Percentiles rank a stretch among this genome's conserved stretches.
phyloP scores from a whole-genome alignment of 1,140 invertebrate genomes.

The Drosophila bifasciata region DNA sequence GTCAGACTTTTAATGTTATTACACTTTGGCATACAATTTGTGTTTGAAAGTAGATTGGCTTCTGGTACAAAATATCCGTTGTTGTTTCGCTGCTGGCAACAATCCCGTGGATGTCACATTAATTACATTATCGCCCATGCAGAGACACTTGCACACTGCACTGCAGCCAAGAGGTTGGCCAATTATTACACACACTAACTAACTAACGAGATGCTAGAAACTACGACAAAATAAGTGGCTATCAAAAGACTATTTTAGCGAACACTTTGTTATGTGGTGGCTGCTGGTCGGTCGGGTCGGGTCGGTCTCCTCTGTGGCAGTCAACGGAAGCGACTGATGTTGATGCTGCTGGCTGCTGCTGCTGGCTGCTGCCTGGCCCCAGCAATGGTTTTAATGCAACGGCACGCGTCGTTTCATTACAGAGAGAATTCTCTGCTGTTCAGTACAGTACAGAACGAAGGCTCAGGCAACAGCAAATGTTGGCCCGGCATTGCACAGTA shows the following conservation, averaged over 20 bases:
- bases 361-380: conserved; percentile 24
- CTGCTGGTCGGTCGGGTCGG: background rate
- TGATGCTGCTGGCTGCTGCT: conserved; percentile 33
- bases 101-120: conserved; percentile 9
- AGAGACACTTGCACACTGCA: conserved; percentile 3
- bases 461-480: conserved; percentile 14
- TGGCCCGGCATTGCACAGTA: conserved; percentile 16
- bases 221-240: conserved; percentile 31
- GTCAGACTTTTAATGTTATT: conserved; percentile 51
- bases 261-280: conserved; percentile 44
- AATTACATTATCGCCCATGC: conserved; percentile 18
- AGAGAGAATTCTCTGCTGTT: conserved; percentile 6
- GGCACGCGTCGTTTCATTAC: conserved; percentile 37
- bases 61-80: no score
- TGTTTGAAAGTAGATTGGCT: conserved; percentile 1
- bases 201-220: conserved; percentile 7
- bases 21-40: conserved; percentile 33
- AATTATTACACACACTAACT: conserved; percentile 6
- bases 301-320: conserved; percentile 33
- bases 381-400: conserved; percentile 51
- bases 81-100: background rate
- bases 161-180: background rate
- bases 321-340: conserved; percentile 67
- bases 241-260: conserved; percentile 43
- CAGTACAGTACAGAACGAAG: background rate